Evolutionary conservation across 2,888 invertebrate genomes (phyloP), one percentile per base, ranked within the genome.

Genomic region (Tipula lateralis): DNA sequence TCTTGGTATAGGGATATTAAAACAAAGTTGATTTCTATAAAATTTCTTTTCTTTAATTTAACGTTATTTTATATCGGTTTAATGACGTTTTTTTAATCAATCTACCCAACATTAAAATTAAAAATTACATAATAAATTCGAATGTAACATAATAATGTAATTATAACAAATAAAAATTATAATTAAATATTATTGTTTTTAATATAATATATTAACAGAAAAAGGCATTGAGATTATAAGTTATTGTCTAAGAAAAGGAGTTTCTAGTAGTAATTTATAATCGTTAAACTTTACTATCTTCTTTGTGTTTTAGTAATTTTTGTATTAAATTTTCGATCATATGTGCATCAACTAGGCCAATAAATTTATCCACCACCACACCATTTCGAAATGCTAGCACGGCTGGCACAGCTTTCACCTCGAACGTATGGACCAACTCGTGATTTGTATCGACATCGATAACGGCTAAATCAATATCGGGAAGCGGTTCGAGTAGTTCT

Each of bases 341-440:
- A 87, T 93, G 92, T 0, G 94, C 93, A 88, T 96, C 96, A 0
- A 96, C 95, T n/a, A 96, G 89, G 0, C 96, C 96, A 86, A 96
- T 95, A 89, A 96, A 96, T 89, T 96, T 96, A 89, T 96, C 96
- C 19, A 96, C 94, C 84, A 96, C 94, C 29, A 95, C 91, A 1
- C 96, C 96, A 88, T 96, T 95, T 84, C 93, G 93, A 84, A 96
- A 95, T 9, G 96, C 96, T 88, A 96, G 92, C 7, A 95, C 94
- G 0, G 95, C 95, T 30, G 96, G 96, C 0, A 96, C 96, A 34
- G 96, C 96, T 90, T 96, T 96, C 0, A 96, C 96, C 88, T 93
- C 93, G 87, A 93, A 96, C 0, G 95, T 95, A 87, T 96, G 95
- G 30, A 96, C 96, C 85, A 96, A 90, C 87, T 96, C 96, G 0